These are phyloP conservation scores for Coleophora flavipennella DNA, from an alignment of 2,888 invertebrate genomes.

Conservation along the genomic window DNA sequence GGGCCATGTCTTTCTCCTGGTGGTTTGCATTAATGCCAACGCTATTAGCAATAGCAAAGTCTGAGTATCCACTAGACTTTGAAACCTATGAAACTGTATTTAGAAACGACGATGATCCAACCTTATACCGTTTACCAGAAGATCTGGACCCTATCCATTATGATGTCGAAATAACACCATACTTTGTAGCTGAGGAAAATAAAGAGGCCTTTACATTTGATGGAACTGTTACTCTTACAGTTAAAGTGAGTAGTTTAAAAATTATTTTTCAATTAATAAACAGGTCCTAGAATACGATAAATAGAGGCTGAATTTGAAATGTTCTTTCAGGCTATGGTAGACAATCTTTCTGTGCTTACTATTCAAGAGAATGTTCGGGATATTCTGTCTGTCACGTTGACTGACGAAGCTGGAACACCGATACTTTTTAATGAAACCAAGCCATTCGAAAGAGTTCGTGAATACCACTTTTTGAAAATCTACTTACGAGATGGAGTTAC, in stretches of 20 bases:
- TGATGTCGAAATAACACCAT: slow-evolving; percentile 66
- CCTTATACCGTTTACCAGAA: slow-evolving; percentile 46
- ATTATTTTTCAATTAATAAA: slow-evolving; percentile 1
- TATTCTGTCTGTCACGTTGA: slow-evolving; percentile 29
- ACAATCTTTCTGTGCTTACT: slow-evolving; percentile 28
- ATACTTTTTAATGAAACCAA: slow-evolving; percentile 21
- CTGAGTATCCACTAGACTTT: slow-evolving; percentile 43
- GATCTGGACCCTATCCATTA: slow-evolving; percentile 66
- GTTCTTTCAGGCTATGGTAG: slow-evolving; percentile 34
- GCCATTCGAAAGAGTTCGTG: slow-evolving; percentile 34
- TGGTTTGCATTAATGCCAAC: slow-evolving; percentile 32
- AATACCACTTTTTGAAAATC: slow-evolving; percentile 46
- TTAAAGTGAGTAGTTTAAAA: slow-evolving; percentile 31
- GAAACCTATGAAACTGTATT: slow-evolving; percentile 17
- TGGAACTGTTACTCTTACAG: slow-evolving; percentile 50
- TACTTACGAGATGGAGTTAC: slow-evolving; percentile 35
- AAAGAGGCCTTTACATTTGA: slow-evolving; percentile 55
- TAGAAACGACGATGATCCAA: slow-evolving; percentile 21
- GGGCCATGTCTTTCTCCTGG: slow-evolving; percentile 28
- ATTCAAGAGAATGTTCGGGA: slow-evolving; percentile 54
- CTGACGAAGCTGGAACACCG: slow-evolving; percentile 18
- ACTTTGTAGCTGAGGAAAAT: slow-evolving; percentile 43
- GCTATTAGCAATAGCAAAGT: slow-evolving; percentile 26
- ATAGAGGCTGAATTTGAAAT: no score
- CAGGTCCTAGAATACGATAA: no score